Conservation (phyloP, 2,797 vertebrate species). For the Rhinella marina region DNA sequence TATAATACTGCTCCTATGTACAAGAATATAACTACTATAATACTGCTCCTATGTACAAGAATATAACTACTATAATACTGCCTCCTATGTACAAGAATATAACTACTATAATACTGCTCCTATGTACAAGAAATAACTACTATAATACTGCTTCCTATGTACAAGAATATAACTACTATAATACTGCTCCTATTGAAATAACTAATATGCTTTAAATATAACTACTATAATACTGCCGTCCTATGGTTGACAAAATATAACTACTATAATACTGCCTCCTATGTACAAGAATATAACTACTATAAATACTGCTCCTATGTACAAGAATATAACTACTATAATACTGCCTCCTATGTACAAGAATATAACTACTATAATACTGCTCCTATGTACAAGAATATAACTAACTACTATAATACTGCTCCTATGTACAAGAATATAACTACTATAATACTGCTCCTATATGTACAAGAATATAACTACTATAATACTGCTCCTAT, state of each 20-base stretch:
- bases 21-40: neutral
- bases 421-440: neutral
- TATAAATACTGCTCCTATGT: neutral
- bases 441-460: constrained; percentile 1
- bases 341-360: neutral
- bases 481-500: neutral
- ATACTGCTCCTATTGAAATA: no score
- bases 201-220: no score
- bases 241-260: no score
- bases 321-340: neutral
- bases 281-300: constrained; percentile 2
- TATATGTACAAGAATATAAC: neutral
- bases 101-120: neutral
- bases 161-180: no score
- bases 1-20: neutral
- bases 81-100: neutral
- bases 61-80: constrained; percentile 11
- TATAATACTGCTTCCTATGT: no score
- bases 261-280: neutral
- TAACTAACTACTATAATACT: constrained; percentile 7
- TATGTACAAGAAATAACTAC: neutral
- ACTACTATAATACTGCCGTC: no score
- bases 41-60: neutral
- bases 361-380: constrained; percentile 7
- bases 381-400: neutral